Conservation (phyloP, 1,140 invertebrate species). For the Hirudo medicinalis region DNA sequence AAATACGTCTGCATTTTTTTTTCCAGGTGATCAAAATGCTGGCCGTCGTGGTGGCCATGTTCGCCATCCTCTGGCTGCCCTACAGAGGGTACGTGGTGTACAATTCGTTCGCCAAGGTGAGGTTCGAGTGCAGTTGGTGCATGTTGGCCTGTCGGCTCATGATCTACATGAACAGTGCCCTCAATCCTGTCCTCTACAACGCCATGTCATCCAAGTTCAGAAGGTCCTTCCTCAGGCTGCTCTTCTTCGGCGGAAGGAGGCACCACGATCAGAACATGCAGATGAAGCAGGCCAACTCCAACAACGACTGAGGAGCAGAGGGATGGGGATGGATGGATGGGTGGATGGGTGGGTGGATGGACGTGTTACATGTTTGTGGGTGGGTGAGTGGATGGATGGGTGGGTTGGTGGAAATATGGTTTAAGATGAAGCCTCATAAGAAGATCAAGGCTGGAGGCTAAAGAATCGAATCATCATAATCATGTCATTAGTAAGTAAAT, state of each 20-base stretch:
- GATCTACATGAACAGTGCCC: conserved; percentile 51
- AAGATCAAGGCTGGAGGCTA: too few species aligned
- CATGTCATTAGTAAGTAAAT: too few species aligned
- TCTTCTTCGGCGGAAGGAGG: conserved; percentile 28
- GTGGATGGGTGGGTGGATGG: too few species aligned
- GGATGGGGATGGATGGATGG: background rate
- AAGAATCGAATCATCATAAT: too few species aligned
- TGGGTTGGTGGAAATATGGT: too few species aligned
- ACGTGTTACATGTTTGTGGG: too few species aligned
- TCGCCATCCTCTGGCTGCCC: conserved; percentile 52
- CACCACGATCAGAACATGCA: background rate
- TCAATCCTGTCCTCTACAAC: conserved; percentile 53
- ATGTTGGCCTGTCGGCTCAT: conserved; percentile 35
- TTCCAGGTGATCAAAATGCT: conserved; percentile 53
- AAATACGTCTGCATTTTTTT: too few species aligned
- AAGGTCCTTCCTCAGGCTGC: conserved; percentile 41
- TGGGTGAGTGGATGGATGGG: too few species aligned
- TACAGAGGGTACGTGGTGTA: conserved; percentile 52
- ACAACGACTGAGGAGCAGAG: background rate
- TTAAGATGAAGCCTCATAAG: too few species aligned
- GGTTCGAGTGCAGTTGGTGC: conserved; percentile 52
- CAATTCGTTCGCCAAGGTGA: conserved; percentile 46
- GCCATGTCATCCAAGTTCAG: conserved; percentile 50
- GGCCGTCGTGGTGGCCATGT: conserved; percentile 49
- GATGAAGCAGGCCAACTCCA: background rate